Conservation (phyloP, 1,140 invertebrate species). For the Halesus radiatus region DNA sequence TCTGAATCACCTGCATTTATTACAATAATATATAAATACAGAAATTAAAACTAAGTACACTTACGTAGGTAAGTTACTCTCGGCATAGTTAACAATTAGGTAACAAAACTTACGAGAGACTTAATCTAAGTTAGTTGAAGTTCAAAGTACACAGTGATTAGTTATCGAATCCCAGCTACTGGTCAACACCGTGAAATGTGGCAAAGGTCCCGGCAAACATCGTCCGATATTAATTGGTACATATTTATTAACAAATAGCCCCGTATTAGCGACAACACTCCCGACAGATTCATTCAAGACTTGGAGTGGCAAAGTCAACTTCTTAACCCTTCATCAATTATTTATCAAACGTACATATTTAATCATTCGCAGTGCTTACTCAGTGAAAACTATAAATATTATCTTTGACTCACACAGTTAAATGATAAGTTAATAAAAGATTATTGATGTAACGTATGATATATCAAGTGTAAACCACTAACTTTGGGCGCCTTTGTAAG, state of each 20-base stretch:
- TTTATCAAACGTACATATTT: slow-evolving; percentile 40
- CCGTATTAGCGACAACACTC: slow-evolving; percentile 20
- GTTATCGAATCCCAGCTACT: too few species aligned
- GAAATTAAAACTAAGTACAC: too few species aligned
- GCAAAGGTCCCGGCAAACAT: slow-evolving; percentile 11
- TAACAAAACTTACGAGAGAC: too few species aligned
- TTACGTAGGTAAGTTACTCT: too few species aligned
- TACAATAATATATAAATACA: too few species aligned
- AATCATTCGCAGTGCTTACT: slow-evolving; percentile 3
- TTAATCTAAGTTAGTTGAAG: too few species aligned
- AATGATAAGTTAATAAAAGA: not conserved
- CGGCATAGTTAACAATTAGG: too few species aligned
- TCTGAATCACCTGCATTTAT: too few species aligned
- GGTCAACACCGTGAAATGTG: too few species aligned
- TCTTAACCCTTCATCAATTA: slow-evolving; percentile 37
- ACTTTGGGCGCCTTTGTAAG: too few species aligned
- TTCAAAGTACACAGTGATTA: too few species aligned
- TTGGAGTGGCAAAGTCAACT: slow-evolving; percentile 32
- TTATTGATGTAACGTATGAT: not conserved
- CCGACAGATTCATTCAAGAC: slow-evolving; percentile 28
- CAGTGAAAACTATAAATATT: slow-evolving; percentile 38
- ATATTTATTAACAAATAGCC: slow-evolving; percentile 33
- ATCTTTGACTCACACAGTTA: slow-evolving; percentile 30
- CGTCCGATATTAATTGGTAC: slow-evolving; percentile 39
- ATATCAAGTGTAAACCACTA: too few species aligned